Evolutionary conservation across 2,888 invertebrate genomes (phyloP), one percentile per base, ranked within the genome.

Genomic region (Nebria brevicollis): DNA sequence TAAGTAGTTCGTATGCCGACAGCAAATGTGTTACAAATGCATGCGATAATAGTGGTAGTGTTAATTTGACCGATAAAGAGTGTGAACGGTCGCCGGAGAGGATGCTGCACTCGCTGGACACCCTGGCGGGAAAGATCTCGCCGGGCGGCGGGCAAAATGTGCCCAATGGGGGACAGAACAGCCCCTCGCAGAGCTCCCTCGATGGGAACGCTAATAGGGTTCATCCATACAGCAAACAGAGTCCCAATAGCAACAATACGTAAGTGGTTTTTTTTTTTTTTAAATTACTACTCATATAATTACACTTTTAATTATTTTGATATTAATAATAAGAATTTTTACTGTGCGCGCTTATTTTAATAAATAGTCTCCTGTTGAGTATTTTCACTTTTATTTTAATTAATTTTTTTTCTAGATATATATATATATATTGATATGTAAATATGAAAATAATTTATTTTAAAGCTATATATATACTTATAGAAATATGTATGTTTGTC

Each of bases 51-150:
- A 83, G 82, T 79, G 83, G 82, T 83, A 76, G 66, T 81, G 75
- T 76, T 66, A 73, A 70, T 70, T 82, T 81, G 77, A 84, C 76
- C 77, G 79, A 68, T 77, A 81, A 81, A 25, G 66, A 73, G 82
- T 77, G 82, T 7, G 66, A 70, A 72, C 77, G 77, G 68, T 72
- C 72, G n/a, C 66, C 25, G 70, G 54, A 54, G 7, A 54, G 13
- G 2, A 96, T 96, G 96, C 92, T 96, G 90, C 94, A 95, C 90
- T 95, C 96, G 86, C 91, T 96, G 90, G 96, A 96, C 92, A 94
- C 94, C 89, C 92, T 96, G 91, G 96, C 96, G 91, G 95, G 95
- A 89, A 96, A 96, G 91, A 94, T 96, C 89, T 96, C 96, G 89
- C 96, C 96, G 88, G 95, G 95, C 89, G 91, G 92, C 91, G 89